A percentile compares a stretch with the other conserved stretches of the same genome.
These are phyloP conservation scores for Hedya salicella DNA, from an alignment of 2,888 invertebrate species.

Conservation along the genomic window DNA sequence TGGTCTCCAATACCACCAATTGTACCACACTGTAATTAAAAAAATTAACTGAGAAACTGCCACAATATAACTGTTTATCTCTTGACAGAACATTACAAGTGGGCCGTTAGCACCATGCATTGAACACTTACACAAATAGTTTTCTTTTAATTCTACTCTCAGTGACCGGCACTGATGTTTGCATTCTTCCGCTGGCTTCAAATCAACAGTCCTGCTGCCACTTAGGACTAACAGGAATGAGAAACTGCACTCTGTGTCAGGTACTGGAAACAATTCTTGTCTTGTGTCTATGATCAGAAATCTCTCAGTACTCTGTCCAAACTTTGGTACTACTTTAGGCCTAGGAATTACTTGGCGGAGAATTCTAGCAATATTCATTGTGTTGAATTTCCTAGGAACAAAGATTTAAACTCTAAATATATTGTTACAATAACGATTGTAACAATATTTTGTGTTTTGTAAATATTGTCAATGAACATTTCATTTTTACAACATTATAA, in stretches of 20 bases:
- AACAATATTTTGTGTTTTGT: no score
- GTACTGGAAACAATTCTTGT: constrained; percentile 87
- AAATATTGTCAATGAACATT: no score
- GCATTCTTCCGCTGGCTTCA: constrained; percentile 92
- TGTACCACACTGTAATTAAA: constrained; percentile 90
- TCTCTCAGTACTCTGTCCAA: constrained; percentile 91
- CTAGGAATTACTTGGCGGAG: constrained; percentile 90
- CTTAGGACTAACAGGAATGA: constrained; percentile 90
- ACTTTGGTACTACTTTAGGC: constrained; percentile 88
- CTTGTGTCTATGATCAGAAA: constrained; percentile 90
- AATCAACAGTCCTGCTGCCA: constrained; percentile 89
- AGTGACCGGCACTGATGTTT: constrained; percentile 88
- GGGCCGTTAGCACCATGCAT: no score
- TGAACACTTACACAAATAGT: constrained; percentile 91
- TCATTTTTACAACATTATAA: no score
- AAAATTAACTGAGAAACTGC: constrained; percentile 39
- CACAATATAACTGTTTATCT: not conserved
- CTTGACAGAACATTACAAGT: not conserved
- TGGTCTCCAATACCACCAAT: constrained; percentile 94
- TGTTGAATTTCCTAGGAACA: constrained; percentile 89
- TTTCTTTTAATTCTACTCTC: constrained; percentile 88
- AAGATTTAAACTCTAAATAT: not conserved
- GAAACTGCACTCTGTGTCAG: constrained; percentile 93
- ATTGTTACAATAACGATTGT: no score
- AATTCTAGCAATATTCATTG: constrained; percentile 89